Evolutionary conservation across 2,797 vertebrate genomes (phyloP), one percentile per base, ranked within the genome.

Genomic region (Falco rusticolus): DNA sequence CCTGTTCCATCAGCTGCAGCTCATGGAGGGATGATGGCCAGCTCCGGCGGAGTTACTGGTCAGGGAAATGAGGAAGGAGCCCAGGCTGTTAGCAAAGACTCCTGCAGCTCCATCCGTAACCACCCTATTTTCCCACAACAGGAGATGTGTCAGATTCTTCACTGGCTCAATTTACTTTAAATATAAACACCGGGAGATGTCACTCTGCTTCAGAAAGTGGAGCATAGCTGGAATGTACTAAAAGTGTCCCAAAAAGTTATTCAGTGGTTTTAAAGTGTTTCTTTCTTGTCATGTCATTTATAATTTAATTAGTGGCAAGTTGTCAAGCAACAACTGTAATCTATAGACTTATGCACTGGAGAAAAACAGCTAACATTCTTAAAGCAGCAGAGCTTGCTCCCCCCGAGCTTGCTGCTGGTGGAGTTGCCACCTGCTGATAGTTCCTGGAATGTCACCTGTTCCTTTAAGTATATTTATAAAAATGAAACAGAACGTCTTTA

Each of bases 361-460:
- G 89, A 96, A 97, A 96, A 96, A 95, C 90, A 94, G 79, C 80
- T 68, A 95, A 94, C 70, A 72, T 96, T 94, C 97, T 97, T 97
- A 97, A 98, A 97, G 96, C 95, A 88, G 94, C 75, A 81, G 93
- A 95, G 90, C 90, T 95, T 91, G 92, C 92, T 94, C 56, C 43
- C 89, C 70, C 89, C 87, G 87, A 96, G 91, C 94, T 96, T 94
- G 87, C 85, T 95, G 97, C 91, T 95, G 97, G 77, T 95, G 96
- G 84, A 96, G 81, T 96, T 98, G 94, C 97, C 94, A 97, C 97
- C 96, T 98, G 95, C 64, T 96, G 96, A 89, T 97, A 68, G 90
- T 71, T 97, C 94, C 90, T 96, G 84, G 68, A 97, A 96, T 84
- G 72, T 95, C 97, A 97, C 94, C 94, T 97, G 94, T 72, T 96